A percentile compares a stretch with the other conserved stretches of the same genome.
These are phyloP conservation scores for Caenorhabditis imperialis DNA, from an alignment of 2,888 invertebrate species.

Conservation along the genomic window DNA sequence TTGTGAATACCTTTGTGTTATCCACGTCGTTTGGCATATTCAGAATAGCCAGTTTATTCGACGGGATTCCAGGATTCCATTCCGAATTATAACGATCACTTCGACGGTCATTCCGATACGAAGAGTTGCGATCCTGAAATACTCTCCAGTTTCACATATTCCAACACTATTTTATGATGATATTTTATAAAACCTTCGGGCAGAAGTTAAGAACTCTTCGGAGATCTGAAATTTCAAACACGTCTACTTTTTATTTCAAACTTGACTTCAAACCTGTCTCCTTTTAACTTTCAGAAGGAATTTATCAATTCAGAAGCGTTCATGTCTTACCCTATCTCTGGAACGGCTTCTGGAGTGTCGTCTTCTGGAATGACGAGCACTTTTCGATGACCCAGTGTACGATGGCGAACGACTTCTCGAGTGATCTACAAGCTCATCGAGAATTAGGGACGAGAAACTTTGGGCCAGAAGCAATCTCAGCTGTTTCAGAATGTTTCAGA, in stretches of 20 bases:
- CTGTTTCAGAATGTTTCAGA: too few relatives aligned
- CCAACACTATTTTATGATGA: not conserved
- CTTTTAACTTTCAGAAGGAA: too few relatives aligned
- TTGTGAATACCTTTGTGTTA: constrained; percentile 34
- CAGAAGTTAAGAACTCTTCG: constrained; percentile 14
- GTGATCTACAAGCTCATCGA: constrained; percentile 56
- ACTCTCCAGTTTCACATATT: constrained; percentile 1
- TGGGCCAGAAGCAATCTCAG: too few relatives aligned
- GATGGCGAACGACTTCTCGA: constrained; percentile 41
- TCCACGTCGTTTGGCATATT: constrained; percentile 59
- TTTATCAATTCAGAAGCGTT: too few relatives aligned
- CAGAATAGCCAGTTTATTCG: constrained; percentile 56
- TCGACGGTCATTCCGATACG: not conserved
- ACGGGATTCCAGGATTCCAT: constrained; percentile 45
- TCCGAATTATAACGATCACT: constrained; percentile 29
- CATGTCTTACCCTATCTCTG: constrained; percentile 40
- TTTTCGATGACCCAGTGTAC: constrained; percentile 7
- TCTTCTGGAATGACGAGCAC: constrained; percentile 25
- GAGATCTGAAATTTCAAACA: constrained; percentile 28
- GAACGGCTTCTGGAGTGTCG: constrained; percentile 45
- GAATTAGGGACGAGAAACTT: constrained; percentile 34
- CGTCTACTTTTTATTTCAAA: not conserved
- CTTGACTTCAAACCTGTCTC: not conserved
- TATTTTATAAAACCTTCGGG: constrained; percentile 15
- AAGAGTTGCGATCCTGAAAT: not conserved